phyloP scores from a whole-genome alignment of 2,888 invertebrate genomes.

The Coremacera marginata region DNA sequence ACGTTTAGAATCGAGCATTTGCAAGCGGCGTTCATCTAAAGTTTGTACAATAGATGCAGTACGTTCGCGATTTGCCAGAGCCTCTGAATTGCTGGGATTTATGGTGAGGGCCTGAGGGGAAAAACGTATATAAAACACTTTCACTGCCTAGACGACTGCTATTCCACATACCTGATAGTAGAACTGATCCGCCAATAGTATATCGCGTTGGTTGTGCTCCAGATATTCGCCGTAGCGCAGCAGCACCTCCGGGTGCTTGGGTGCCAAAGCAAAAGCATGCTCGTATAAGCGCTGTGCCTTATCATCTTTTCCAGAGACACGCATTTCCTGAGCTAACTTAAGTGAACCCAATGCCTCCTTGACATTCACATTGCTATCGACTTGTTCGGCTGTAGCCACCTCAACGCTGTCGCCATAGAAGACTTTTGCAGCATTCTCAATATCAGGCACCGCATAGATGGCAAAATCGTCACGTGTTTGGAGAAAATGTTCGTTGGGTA shows the following conservation, averaged over 20 bases:
- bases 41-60: slow-evolving; percentile 91
- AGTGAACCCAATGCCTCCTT: slow-evolving; percentile 87
- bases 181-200: slow-evolving; percentile 90
- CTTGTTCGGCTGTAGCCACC: slow-evolving; percentile 41
- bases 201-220: slow-evolving; percentile 86
- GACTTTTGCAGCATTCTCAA: slow-evolving; percentile 55
- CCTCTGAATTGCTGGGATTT: slow-evolving; percentile 85
- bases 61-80: slow-evolving; percentile 83
- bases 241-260: slow-evolving; percentile 91
- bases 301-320: slow-evolving; percentile 82
- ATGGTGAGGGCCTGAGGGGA: slow-evolving; percentile 77
- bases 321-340: slow-evolving; percentile 88
- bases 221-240: slow-evolving; percentile 94
- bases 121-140: neutral
- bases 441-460: slow-evolving; percentile 54
- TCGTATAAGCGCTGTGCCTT: slow-evolving; percentile 89
- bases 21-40: slow-evolving; percentile 76
- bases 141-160: neutral
- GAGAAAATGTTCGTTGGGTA: slow-evolving; percentile 62
- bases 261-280: slow-evolving; percentile 92
- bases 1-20: slow-evolving; percentile 83
- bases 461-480: slow-evolving; percentile 67
- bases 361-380: slow-evolving; percentile 57
- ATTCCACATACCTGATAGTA: slow-evolving; percentile 78
- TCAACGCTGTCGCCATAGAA: slow-evolving; percentile 55